These are phyloP conservation scores for Dermatophagoides farinae DNA, from an alignment of 1,140 invertebrate species.

Conservation along the genomic window DNA sequence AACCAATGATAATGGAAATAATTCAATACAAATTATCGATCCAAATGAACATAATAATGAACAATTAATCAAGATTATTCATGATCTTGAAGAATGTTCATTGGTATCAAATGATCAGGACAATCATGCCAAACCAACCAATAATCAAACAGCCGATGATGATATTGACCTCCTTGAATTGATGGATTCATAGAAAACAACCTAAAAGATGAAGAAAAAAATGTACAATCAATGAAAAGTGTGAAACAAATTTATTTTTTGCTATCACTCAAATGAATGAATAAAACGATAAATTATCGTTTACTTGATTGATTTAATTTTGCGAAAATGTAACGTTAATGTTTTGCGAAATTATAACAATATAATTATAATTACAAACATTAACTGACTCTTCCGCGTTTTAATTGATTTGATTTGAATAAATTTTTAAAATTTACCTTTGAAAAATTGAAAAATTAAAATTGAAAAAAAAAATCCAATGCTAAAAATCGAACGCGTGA, in stretches of 20 bases:
- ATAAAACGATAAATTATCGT: background rate
- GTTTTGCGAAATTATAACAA: background rate
- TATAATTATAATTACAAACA: background rate
- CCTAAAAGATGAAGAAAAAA: background rate
- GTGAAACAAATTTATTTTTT: background rate
- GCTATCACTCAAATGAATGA: background rate
- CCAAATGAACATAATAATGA: background rate
- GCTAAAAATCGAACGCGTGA: too few relatives aligned
- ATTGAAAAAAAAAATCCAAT: too few relatives aligned
- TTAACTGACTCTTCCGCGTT: background rate
- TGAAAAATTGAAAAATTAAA: too few relatives aligned
- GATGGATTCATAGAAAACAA: constrained; percentile 7
- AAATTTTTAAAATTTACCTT: too few relatives aligned
- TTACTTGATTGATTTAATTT: background rate
- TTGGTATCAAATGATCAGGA: background rate
- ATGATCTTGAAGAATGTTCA: background rate
- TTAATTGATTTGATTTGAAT: background rate
- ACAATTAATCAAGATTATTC: constrained; percentile 3
- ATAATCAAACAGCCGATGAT: background rate
- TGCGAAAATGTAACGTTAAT: background rate
- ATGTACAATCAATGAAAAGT: background rate
- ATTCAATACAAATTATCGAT: background rate
- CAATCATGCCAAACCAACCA: background rate
- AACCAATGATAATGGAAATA: background rate
- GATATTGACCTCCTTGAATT: constrained; percentile 1